Base-by-base conservation (phyloP, 2,797 vertebrate species). In the Aeoliscus strigatus region DNA sequence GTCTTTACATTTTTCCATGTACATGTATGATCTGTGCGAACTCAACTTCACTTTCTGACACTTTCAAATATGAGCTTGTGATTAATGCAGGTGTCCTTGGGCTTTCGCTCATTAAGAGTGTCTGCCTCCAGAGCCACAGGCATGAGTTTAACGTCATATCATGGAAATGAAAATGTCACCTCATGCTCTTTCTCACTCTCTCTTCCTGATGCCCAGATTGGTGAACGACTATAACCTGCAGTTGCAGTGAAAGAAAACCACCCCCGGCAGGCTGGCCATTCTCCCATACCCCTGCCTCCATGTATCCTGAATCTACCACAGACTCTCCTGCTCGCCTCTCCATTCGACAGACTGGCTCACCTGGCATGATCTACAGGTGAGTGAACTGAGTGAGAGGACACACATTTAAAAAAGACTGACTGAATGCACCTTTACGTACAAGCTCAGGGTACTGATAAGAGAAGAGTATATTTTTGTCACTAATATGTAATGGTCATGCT, bases 231-330 rank as follows among this genome's bases (percentile, higher is more conserved):
- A 31, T 42, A 52, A 51, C 46, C 49, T 37, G 60, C 60, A 60
- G 73, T 79, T 70, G 59, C 44, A 53, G 61, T 61, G 44, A 75
- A 66, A 70, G 50, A 69, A 47, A 63, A 66, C 45, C 68, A 63
- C 43, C 68, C 68, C 60, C 23, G 75, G 81, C 81, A 86, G 85
- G 80, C 81, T 82, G 80, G 83, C 86, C 92, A 43, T 81, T 73
- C 37, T 87, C 86, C 57, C 82, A 84, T 71, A 70, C 64, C 77
- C 74, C 87, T 79, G 73, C 84, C 92, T 86, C 88, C 90, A 99
- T 99, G 96, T 99, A 99, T 92, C 96, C 96, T 15, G 96, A 99
- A 92, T 97, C 94, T 23, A 97, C 94, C 73, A 95, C 94, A 28
- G 95, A 97, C 87, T 99, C 96, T 52, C 96, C 96, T 0, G 96